Evolutionary conservation across 2,888 invertebrate genomes (phyloP).

Genomic region (Apamea epomidion): DNA sequence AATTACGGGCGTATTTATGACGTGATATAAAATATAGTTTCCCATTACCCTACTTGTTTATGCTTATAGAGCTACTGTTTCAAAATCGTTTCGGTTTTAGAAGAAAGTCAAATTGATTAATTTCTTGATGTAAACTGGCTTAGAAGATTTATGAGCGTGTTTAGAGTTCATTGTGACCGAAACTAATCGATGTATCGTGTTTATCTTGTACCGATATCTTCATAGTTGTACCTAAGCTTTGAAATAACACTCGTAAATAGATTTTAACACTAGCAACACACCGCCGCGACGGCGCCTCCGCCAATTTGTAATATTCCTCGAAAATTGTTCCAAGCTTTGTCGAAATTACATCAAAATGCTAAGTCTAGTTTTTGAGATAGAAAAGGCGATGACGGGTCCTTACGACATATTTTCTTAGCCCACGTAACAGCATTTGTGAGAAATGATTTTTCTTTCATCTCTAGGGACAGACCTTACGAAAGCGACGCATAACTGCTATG

Average conservation of each 20-base stretch:
- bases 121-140: conserved; percentile 39
- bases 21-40: conserved; percentile 49
- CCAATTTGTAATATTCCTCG: conserved; percentile 39
- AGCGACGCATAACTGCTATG: conserved; percentile 34
- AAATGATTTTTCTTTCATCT: conserved; percentile 30
- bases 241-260: conserved; percentile 37
- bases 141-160: conserved; percentile 46
- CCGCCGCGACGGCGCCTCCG: conserved; percentile 43
- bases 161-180: conserved; percentile 45
- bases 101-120: conserved; percentile 54
- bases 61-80: conserved; percentile 59
- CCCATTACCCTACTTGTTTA: conserved; percentile 52
- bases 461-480: conserved; percentile 41
- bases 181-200: conserved; percentile 51
- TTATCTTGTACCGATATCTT: conserved; percentile 40
- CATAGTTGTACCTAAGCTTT: conserved; percentile 32
- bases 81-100: conserved; percentile 34
- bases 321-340: conserved; percentile 37
- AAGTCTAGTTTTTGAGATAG: conserved; percentile 28
- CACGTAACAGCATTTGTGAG: conserved; percentile 29
- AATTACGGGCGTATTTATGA: conserved; percentile 47
- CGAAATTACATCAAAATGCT: conserved; percentile 30
- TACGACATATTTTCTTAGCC: conserved; percentile 4
- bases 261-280: conserved; percentile 38
- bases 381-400: conserved; percentile 11